A percentile compares a stretch with the other conserved stretches of the same genome.
phyloP scores from a whole-genome alignment of 2,888 invertebrate genomes.

The Callyntrura sp. region DNA sequence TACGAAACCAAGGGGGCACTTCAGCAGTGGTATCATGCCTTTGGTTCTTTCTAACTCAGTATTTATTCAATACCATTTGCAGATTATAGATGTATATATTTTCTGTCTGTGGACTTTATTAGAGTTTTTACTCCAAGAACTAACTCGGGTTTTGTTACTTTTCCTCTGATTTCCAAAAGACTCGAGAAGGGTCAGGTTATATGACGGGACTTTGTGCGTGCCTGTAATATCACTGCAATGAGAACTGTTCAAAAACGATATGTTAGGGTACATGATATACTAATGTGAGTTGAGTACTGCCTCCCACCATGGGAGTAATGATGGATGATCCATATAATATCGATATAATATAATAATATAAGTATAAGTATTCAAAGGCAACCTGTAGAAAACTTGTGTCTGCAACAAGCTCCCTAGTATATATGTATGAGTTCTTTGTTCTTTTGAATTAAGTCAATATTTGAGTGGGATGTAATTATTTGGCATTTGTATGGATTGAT shows the following conservation, averaged over 20 bases:
- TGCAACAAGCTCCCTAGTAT: neutral
- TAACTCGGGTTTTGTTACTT: neutral
- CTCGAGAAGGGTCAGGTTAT: neutral
- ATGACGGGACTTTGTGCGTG: neutral
- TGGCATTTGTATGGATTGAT: slow-evolving; percentile 16
- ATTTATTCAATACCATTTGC: too few species aligned
- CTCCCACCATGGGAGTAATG: slow-evolving; percentile 63
- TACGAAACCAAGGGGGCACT: too few species aligned
- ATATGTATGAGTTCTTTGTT: neutral
- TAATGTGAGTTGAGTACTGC: slow-evolving; percentile 36
- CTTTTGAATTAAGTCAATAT: slow-evolving; percentile 26
- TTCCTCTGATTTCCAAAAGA: neutral
- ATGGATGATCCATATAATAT: slow-evolving; percentile 72
- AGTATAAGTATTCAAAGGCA: slow-evolving; percentile 68
- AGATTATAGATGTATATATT: too few species aligned
- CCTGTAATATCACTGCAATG: neutral
- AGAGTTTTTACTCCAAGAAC: neutral
- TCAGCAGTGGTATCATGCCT: too few species aligned
- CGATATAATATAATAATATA: too few species aligned
- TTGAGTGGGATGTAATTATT: slow-evolving; percentile 19
- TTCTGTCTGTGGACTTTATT: neutral
- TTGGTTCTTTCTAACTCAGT: too few species aligned
- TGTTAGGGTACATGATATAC: slow-evolving; percentile 2
- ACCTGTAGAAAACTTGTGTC: slow-evolving; percentile 56
- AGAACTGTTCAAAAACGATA: neutral